These are phyloP conservation scores for Scaptomyza graminum DNA, from an alignment of 1,140 invertebrate species.

Conservation along the genomic window DNA sequence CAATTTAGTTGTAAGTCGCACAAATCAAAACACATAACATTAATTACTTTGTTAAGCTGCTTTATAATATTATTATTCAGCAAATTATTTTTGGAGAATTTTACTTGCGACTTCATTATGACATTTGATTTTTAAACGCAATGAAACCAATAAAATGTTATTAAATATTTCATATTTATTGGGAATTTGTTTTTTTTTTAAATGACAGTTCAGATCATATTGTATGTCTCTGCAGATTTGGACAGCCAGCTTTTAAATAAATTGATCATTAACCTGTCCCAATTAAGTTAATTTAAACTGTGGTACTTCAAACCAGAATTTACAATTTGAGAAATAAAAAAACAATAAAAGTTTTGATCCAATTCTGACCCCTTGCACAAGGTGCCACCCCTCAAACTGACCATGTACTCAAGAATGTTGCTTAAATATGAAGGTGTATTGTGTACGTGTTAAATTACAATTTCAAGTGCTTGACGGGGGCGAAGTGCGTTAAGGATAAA, in stretches of 20 bases:
- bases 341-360: neutral
- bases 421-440: conserved; percentile 16
- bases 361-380: neutral
- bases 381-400: neutral
- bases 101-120: conserved; percentile 45
- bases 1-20: conserved; percentile 52
- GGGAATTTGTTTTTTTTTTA: too few species aligned
- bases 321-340: too few species aligned
- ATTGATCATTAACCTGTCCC: too few species aligned
- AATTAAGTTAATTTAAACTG: too few species aligned
- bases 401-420: conserved; percentile 8
- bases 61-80: conserved; percentile 54
- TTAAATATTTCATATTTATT: neutral
- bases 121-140: conserved; percentile 46
- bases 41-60: conserved; percentile 60
- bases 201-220: too few species aligned
- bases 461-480: conserved; percentile 60
- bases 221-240: too few species aligned
- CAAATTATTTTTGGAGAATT: conserved; percentile 60
- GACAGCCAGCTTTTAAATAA: too few species aligned
- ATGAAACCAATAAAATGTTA: conserved; percentile 63
- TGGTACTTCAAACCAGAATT: too few species aligned
- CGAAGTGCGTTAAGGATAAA: conserved; percentile 56
- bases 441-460: conserved; percentile 78
- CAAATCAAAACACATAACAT: conserved; percentile 54